Conservation (phyloP, 2,888 invertebrate species). For the Trypoxylon attenuatum region DNA sequence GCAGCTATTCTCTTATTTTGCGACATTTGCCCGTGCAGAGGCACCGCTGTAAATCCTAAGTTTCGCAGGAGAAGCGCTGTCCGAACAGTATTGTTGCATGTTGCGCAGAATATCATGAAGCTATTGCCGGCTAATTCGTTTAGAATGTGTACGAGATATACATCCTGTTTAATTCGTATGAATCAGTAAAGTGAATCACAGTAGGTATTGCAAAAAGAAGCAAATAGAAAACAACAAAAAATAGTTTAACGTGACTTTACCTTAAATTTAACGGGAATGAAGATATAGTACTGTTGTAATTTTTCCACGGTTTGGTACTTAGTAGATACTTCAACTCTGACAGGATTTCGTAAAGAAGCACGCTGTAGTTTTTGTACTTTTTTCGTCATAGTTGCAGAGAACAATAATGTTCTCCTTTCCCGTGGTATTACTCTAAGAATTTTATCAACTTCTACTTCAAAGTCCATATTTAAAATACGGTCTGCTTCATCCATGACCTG, state of each 20-base stretch:
- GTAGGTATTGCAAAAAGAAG: slow-evolving; percentile 1
- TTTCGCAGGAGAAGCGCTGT: slow-evolving; percentile 92
- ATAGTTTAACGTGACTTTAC: slow-evolving; percentile 74
- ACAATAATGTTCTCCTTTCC: slow-evolving; percentile 93
- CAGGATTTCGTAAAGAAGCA: slow-evolving; percentile 95
- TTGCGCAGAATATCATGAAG: slow-evolving; percentile 97
- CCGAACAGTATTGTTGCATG: slow-evolving; percentile 93
- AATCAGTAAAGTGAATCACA: background rate
- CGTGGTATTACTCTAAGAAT: slow-evolving; percentile 93
- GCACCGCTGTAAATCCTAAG: slow-evolving; percentile 94
- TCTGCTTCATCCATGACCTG: slow-evolving; percentile 99
- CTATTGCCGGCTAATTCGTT: slow-evolving; percentile 97
- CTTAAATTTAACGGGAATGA: slow-evolving; percentile 97
- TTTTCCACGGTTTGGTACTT: slow-evolving; percentile 99
- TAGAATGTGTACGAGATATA: slow-evolving; percentile 94
- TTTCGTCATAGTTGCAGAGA: slow-evolving; percentile 99
- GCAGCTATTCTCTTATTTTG: slow-evolving; percentile 97
- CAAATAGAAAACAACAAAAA: background rate
- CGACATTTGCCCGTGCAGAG: slow-evolving; percentile 99
- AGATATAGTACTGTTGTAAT: slow-evolving; percentile 94
- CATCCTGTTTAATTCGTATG: slow-evolving; percentile 85
- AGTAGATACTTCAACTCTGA: slow-evolving; percentile 95
- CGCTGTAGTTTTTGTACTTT: slow-evolving; percentile 97
- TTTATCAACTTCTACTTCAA: slow-evolving; percentile 98
- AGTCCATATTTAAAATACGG: slow-evolving; percentile 98